Conservation (phyloP, 1,140 invertebrate species). For the Drosophila insularis region DNA sequence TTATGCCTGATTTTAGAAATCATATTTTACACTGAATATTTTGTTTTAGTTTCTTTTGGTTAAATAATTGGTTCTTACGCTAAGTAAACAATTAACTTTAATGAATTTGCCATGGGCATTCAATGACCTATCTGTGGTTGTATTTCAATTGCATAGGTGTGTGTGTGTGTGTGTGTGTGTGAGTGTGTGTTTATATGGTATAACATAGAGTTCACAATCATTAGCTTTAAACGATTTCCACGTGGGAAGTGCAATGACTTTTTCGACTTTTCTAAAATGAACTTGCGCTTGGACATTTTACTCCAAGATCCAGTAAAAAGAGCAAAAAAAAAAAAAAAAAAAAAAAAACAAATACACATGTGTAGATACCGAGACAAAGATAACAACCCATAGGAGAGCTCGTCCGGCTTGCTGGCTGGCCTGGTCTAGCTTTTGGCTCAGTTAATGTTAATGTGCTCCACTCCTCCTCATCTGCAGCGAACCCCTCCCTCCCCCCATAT, state of each 20-base stretch:
- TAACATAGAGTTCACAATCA: slow-evolving; percentile 1
- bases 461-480: slow-evolving; percentile 37
- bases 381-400: slow-evolving; percentile 38
- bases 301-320: slow-evolving; percentile 12
- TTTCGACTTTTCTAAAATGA: slow-evolving; percentile 62
- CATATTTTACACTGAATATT: no score
- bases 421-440: slow-evolving; percentile 68
- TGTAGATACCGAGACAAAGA: slow-evolving; percentile 72
- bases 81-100: background rate
- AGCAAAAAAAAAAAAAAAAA: slow-evolving; percentile 20
- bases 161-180: background rate
- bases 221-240: slow-evolving; percentile 10
- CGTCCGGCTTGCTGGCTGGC: slow-evolving; percentile 20
- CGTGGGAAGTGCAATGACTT: slow-evolving; percentile 68
- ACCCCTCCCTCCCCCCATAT: background rate
- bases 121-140: no score
- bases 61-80: background rate
- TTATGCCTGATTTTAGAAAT: no score
- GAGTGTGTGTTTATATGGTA: background rate
- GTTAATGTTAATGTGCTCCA: slow-evolving; percentile 78
- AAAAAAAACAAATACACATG: slow-evolving; percentile 47
- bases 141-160: background rate
- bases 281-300: slow-evolving; percentile 58
- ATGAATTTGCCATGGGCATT: background rate
- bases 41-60: no score